A percentile compares a stretch with the other conserved stretches of the same genome.
These are phyloP conservation scores for Pandemis cinnamomeana DNA, from an alignment of 2,888 invertebrate genomes.

Conservation along the genomic window DNA sequence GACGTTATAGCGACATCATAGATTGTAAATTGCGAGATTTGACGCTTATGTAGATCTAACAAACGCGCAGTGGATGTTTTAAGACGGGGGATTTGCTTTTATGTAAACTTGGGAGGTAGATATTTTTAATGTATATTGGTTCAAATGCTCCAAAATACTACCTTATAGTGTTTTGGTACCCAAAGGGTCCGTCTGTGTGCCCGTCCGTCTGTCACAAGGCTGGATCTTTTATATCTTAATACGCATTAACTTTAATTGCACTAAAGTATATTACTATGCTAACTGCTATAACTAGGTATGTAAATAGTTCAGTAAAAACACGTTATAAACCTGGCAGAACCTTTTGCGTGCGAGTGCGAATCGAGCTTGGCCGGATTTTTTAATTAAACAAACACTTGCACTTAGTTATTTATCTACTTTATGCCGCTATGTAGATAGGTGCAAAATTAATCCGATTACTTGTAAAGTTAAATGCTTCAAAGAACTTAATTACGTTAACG, in stretches of 20 bases:
- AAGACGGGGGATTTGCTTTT: not conserved
- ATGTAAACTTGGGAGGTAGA: not conserved
- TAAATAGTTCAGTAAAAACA: no score
- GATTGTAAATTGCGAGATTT: constrained; percentile 38
- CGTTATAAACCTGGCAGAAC: no score
- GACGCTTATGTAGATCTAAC: constrained; percentile 15
- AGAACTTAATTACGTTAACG: constrained; percentile 50
- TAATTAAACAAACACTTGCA: not conserved
- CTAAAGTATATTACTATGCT: no score
- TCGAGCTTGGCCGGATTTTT: not conserved
- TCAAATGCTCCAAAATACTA: not conserved
- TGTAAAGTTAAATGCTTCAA: constrained; percentile 14
- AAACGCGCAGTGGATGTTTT: not conserved
- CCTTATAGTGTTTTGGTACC: no score
- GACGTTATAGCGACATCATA: constrained; percentile 38
- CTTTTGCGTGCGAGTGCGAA: no score
- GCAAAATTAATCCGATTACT: constrained; percentile 20
- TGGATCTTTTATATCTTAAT: no score
- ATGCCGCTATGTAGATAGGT: not conserved
- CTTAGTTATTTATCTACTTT: not conserved
- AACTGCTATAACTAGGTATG: no score
- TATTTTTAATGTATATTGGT: not conserved
- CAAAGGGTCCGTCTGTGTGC: no score
- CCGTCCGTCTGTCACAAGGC: no score
- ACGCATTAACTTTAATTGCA: no score